Evolutionary conservation across 2,888 invertebrate species (phyloP), one percentile per base, ranked within the genome.

Genomic region (Lacanobia wlatinum): DNA sequence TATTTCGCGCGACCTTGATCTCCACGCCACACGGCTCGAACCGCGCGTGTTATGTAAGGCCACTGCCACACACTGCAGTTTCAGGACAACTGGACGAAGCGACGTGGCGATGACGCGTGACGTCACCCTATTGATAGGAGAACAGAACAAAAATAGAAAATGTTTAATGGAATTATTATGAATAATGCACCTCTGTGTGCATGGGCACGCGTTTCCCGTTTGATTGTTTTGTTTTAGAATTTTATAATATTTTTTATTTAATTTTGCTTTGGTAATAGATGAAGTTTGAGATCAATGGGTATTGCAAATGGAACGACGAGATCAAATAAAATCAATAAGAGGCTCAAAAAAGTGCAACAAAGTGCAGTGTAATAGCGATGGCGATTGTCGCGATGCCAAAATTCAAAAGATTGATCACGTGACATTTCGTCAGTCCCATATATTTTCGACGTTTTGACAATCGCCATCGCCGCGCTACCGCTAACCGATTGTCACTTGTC

Each of bases 1-100:
- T 92, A 92, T 91, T 93, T 92, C 89, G 89, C 89, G 85, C 88
- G 94, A 88, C 96, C 96, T 96, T 96, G 96, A 95, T 95, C 95
- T 93, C 94, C 95, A 94, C 95, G 94, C 94, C 92, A 90, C 87
- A 88, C 89, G 87, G 90, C 88, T 88, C 87, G 88, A 89, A 88
- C 88, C 87, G 94, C 94, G 94, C 94, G 95, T 94, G 95, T 93
- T 93, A 87, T 86, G 83, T 93, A 92, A 93, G 89, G 92, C 90
- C 83, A 87, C 79, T 84, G 89, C 81, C 89, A 94, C 93, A 93
- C 87, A 70, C 68, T 87, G 87, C 86, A 83, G 80, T 86, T 84
- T 80, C 76, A 89, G 84, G 83, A 85, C 70, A 70, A 67, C 58
- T 58, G 14, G 58, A 40, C 56, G 56, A 38, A 10, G 82, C 84